A percentile compares a stretch with the other conserved stretches of the same genome.
phyloP scores from a whole-genome alignment of 1,140 invertebrate genomes.

The Adelges cooleyi region DNA sequence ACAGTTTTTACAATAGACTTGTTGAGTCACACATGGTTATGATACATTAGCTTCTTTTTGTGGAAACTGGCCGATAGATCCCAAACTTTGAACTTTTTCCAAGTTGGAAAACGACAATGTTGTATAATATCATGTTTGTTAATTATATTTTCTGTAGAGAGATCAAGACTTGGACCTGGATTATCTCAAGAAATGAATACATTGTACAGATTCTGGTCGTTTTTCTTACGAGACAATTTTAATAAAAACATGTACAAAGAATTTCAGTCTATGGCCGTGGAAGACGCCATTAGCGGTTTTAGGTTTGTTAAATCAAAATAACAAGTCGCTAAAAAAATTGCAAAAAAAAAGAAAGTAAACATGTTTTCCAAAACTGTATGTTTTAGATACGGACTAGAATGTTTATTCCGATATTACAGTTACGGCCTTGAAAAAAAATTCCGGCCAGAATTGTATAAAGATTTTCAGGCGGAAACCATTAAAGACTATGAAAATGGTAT shows the following conservation, averaged over 20 bases:
- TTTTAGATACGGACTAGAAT: slow-evolving; percentile 80
- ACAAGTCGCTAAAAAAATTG: background rate
- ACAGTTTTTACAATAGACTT: too few species aligned
- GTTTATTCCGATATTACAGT: slow-evolving; percentile 85
- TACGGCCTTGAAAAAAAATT: slow-evolving; percentile 96
- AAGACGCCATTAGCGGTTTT: slow-evolving; percentile 83
- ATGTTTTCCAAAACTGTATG: background rate
- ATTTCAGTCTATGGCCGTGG: slow-evolving; percentile 76
- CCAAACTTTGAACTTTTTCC: too few species aligned
- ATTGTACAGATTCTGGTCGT: slow-evolving; percentile 97
- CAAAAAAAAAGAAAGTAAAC: background rate
- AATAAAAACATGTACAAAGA: slow-evolving; percentile 98
- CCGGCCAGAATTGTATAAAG: slow-evolving; percentile 79
- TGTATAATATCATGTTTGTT: too few species aligned
- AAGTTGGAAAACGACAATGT: too few species aligned
- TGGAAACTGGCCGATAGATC: too few species aligned
- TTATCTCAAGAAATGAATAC: slow-evolving; percentile 96
- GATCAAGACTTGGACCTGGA: slow-evolving; percentile 81
- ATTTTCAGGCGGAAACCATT: slow-evolving; percentile 91
- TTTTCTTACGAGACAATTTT: slow-evolving; percentile 96
- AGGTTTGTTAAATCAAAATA: slow-evolving; percentile 50
- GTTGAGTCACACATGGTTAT: too few species aligned
- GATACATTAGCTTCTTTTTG: too few species aligned
- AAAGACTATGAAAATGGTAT: slow-evolving; percentile 76
- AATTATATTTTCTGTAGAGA: slow-evolving; percentile 45